phyloP scores from a whole-genome alignment of 2,113 vertebrate species.

The Neoarius graeffei region DNA sequence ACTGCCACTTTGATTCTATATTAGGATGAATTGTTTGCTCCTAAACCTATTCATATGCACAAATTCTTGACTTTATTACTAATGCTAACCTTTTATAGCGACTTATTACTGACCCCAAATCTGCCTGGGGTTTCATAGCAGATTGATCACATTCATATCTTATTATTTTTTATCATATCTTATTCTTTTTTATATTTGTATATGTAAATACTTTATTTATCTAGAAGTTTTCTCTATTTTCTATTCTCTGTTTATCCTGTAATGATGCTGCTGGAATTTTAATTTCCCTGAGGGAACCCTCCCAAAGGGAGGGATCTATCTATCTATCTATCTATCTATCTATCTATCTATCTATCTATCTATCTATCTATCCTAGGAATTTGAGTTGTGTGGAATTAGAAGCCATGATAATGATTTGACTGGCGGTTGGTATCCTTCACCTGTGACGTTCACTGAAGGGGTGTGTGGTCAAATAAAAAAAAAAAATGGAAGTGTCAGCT shows the following conservation, averaged over 20 bases:
- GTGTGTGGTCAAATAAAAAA: not conserved
- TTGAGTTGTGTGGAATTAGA: not conserved
- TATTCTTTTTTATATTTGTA: no score
- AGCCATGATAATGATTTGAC: not conserved
- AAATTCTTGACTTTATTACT: not conserved
- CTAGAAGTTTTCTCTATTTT: no score
- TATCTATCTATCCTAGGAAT: no score
- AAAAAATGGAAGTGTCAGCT: not conserved
- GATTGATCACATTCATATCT: not conserved
- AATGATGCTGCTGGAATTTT: no score
- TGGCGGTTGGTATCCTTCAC: not conserved
- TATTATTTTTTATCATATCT: no score
- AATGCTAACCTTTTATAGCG: not conserved
- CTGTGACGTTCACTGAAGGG: not conserved
- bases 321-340: no score
- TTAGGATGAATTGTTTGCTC: not conserved
- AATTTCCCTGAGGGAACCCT: no score
- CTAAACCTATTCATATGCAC: not conserved
- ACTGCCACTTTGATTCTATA: not conserved
- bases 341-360: no score
- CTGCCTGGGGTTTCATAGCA: not conserved
- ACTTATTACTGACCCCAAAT: not conserved
- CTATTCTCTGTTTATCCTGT: no score
- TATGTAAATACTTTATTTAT: no score
- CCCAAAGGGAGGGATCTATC: no score